A percentile compares a stretch with the other conserved stretches of the same genome.
phyloP scores from a whole-genome alignment of 2,113 vertebrate species.

The Stegostoma tigrinum region DNA sequence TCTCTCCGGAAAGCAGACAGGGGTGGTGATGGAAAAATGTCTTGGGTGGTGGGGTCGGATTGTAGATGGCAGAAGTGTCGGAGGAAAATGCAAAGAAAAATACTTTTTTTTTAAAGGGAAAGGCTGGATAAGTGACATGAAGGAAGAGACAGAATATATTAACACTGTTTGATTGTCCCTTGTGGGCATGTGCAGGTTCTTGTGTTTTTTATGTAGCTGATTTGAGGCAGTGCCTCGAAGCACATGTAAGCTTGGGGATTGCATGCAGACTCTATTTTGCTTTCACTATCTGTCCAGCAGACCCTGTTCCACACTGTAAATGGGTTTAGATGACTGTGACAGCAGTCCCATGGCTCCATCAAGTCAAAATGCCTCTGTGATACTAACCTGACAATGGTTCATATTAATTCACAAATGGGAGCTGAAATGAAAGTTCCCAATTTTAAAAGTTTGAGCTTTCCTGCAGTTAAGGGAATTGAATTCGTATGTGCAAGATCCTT shows the following conservation, averaged over 20 bases:
- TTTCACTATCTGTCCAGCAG: neutral
- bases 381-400: neutral
- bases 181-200: neutral
- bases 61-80: too few relatives aligned
- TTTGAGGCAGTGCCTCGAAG: neutral
- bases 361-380: neutral
- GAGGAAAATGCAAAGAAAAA: neutral
- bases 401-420: neutral
- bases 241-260: neutral
- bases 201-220: neutral
- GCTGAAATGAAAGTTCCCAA: neutral
- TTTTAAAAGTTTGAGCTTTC: neutral
- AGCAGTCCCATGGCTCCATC: neutral
- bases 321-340: neutral
- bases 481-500: neutral
- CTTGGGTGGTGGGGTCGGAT: too few relatives aligned
- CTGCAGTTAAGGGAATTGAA: neutral
- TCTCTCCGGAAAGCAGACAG: too few relatives aligned
- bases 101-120: neutral
- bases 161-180: neutral
- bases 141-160: neutral
- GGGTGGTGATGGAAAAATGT: too few relatives aligned
- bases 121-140: neutral
- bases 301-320: neutral
- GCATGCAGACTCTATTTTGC: neutral